Percentiles rank a stretch among this genome's conserved stretches.
Conservation (phyloP, 2,888 invertebrate species). For the Danaus chrysippus region DNA sequence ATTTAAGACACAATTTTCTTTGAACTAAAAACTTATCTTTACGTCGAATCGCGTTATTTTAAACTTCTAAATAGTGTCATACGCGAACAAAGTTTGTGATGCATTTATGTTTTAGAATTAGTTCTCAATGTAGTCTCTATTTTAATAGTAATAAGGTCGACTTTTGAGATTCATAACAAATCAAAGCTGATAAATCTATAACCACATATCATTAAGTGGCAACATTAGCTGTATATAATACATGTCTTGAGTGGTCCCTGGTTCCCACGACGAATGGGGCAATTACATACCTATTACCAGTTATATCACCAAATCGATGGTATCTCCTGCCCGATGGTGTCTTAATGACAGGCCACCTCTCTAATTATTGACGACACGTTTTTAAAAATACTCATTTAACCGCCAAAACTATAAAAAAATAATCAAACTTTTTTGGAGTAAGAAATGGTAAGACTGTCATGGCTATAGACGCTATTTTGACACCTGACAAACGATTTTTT, state of each 20-base stretch:
- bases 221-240: slow-evolving; percentile 34
- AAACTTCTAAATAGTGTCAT: slow-evolving; percentile 32
- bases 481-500: no score
- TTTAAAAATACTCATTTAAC: neutral
- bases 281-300: slow-evolving; percentile 33
- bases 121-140: slow-evolving; percentile 8
- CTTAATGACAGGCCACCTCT: slow-evolving; percentile 24
- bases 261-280: slow-evolving; percentile 35
- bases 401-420: no score
- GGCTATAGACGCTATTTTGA: no score
- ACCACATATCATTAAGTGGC: slow-evolving; percentile 30
- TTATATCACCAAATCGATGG: slow-evolving; percentile 33
- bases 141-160: neutral
- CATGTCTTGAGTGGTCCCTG: slow-evolving; percentile 26
- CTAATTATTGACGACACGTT: slow-evolving; percentile 13
- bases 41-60: slow-evolving; percentile 26
- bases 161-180: slow-evolving; percentile 8
- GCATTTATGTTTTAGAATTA: neutral
- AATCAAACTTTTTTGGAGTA: no score
- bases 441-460: no score
- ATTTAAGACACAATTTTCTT: slow-evolving; percentile 29
- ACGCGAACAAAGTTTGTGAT: slow-evolving; percentile 13
- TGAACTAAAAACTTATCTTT: slow-evolving; percentile 29
- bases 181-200: slow-evolving; percentile 22
- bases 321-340: slow-evolving; percentile 23